Percentiles rank a stretch among this genome's conserved stretches.
Conservation (phyloP, 2,888 invertebrate genomes). For the Lasioglossum figueresi region DNA sequence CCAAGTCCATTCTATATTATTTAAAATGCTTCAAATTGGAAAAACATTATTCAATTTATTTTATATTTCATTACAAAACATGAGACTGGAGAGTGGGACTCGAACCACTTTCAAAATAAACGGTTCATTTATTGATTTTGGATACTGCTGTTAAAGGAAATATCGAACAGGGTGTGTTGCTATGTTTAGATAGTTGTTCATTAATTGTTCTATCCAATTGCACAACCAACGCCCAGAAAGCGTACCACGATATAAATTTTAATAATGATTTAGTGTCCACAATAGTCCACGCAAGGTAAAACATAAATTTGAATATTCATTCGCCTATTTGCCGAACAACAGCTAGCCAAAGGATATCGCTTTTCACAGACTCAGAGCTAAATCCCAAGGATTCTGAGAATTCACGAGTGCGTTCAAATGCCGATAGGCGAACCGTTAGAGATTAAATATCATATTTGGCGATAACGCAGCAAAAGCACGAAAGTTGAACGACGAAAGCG, state of each 20-base stretch:
- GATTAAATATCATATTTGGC: not conserved
- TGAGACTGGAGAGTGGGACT: too few relatives aligned
- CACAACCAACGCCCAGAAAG: too few relatives aligned
- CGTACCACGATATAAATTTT: not conserved
- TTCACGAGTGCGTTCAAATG: not conserved
- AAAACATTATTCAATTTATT: too few relatives aligned
- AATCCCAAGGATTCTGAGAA: not conserved
- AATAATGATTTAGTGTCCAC: not conserved
- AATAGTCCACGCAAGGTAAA: not conserved
- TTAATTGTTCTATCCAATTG: too few relatives aligned
- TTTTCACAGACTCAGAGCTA: not conserved
- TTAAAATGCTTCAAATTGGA: too few relatives aligned
- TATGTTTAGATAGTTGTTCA: too few relatives aligned
- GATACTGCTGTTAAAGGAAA: not conserved
- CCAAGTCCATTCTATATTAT: too few relatives aligned
- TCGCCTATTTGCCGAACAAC: not conserved
- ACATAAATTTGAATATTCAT: not conserved
- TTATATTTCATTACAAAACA: too few relatives aligned
- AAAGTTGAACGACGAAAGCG: constrained; percentile 8
- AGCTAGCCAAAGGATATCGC: not conserved
- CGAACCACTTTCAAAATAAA: too few relatives aligned
- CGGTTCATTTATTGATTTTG: not conserved
- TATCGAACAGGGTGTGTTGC: not conserved
- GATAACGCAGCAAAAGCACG: not conserved
- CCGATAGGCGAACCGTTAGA: not conserved